Base-by-base conservation (phyloP, 2,797 vertebrate species). In the Spinus olivaceus region DNA sequence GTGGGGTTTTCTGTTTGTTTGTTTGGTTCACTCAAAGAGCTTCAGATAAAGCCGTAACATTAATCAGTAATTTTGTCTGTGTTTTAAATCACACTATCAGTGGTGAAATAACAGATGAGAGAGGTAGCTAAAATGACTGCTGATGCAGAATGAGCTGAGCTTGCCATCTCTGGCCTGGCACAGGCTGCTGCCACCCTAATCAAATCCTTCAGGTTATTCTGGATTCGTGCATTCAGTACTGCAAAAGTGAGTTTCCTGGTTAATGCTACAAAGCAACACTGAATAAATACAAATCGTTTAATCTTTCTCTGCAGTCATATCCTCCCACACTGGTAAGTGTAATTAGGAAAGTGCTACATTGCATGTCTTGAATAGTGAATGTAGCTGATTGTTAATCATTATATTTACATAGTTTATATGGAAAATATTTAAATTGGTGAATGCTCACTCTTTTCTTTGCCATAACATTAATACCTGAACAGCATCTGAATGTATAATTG, bases 281-380 rank as follows among this genome's bases (percentile, higher is more conserved):
- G 92, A 97, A 96, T 96, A 98, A 98, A 97, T 96, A 98, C 95
- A 97, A 98, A 96, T 83, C 95, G 88, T 96, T 97, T 97, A 97
- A 97, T 97, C 96, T 97, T 96, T 81, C 47, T 97, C 77, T 85
- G 76, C 70, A 92, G 87, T 92, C 92, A 88, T 64, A 94, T 96
- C 95, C 95, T 97, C 94, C 96, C 94, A 97, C 92, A 89, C 63
- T 81, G 74, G 92, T 92, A 94, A 95, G 66, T 70, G 80, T 95
- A 97, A 98, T 97, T 97, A 98, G 92, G 89, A 97, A 98, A 98
- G 97, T 95, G 86, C 90, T 96, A 94, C 85, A 94, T 89, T 86
- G 94, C 95, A 71, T 80, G 61, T 90, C 89, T 92, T 95, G 92
- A 97, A 96, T 64, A 95, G 94, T 91, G 91, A 98, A 95, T 82